Evolutionary conservation across 2,113 vertebrate genomes (phyloP), one percentile per base, ranked within the genome.

Genomic region (Phrynosoma platyrhinos): DNA sequence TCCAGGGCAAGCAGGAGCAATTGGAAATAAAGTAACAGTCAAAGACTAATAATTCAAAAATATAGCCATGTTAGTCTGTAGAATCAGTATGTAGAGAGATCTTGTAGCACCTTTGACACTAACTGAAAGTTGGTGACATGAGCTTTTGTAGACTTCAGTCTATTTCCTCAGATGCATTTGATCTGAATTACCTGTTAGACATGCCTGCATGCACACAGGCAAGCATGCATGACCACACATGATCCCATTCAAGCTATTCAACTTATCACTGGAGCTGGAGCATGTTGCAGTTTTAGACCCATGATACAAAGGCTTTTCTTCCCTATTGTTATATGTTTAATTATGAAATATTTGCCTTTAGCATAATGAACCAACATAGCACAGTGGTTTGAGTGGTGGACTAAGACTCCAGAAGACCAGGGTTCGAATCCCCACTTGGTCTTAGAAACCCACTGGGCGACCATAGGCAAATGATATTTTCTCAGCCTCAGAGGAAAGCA

Each of bases 301-400:
- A 71, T 52, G 66, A 30, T 6, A 30, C 23, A 82, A 53, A 53
- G 40, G 1, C 8, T 9, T 20, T 84, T 55, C 8, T 62, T 62
- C 69, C 21, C 12, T 27, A 82, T 42, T 68, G 66, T 27, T 68
- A 27, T 5, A 82, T 82, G n/a, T 66, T 40, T 27, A 66, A 32
- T 68, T 82, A 62, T 82, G 32, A 66, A 82, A 66, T 66, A 82
- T 82, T 66, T 79, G 78, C 16, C 52, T 32, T 79, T 79, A 58
- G 12, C 52, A 36, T 62, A 81, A 66, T 3, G 32, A 40, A 16
- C 13, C 58, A 62, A 62, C 13, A 62, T 62, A 16, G 14, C 18
- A 47, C 47, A 47, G 58, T 4, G 58, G 14, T 62, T 62, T 62
- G 13, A 62, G 3, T 62, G 13, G 13, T 62, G 13, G 58, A 16